Evolutionary conservation across 2,888 invertebrate species (phyloP).

Genomic region (Drosophila falleni): DNA sequence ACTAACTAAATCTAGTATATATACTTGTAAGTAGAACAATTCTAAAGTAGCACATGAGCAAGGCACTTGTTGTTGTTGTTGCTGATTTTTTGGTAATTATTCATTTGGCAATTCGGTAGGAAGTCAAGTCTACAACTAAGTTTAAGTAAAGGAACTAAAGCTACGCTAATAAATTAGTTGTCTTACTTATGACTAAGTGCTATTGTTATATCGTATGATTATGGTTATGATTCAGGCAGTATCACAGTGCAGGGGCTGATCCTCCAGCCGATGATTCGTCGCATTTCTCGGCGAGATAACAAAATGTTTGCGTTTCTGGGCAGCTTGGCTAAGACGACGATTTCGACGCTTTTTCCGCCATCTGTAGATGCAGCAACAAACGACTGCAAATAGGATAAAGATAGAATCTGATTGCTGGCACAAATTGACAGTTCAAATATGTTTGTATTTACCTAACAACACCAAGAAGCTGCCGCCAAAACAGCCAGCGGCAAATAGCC

Average conservation of each 20-base stretch:
- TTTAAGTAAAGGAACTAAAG: slow-evolving; percentile 28
- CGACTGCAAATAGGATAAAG: slow-evolving; percentile 52
- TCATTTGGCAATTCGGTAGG: slow-evolving; percentile 44
- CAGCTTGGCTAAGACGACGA: slow-evolving; percentile 53
- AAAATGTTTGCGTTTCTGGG: slow-evolving; percentile 72
- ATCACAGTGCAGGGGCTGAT: slow-evolving; percentile 82
- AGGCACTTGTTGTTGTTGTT: slow-evolving; percentile 17
- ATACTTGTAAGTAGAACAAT: slow-evolving; percentile 21
- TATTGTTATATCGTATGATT: background rate
- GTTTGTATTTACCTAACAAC: slow-evolving; percentile 70
- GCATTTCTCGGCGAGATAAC: slow-evolving; percentile 82
- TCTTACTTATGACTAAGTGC: slow-evolving; percentile 21
- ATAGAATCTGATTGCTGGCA: background rate
- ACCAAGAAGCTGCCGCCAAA: slow-evolving; percentile 71
- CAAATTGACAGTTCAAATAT: background rate
- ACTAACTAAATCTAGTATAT: slow-evolving; percentile 14
- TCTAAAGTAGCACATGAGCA: slow-evolving; percentile 9
- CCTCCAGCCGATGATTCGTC: slow-evolving; percentile 66
- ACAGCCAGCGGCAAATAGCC: slow-evolving; percentile 77
- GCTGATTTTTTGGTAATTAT: slow-evolving; percentile 49
- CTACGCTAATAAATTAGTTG: slow-evolving; percentile 50
- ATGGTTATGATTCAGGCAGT: slow-evolving; percentile 58
- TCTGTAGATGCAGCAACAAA: slow-evolving; percentile 74
- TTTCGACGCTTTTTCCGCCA: slow-evolving; percentile 70
- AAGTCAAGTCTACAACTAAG: slow-evolving; percentile 30